Base-by-base conservation (phyloP, 1,140 invertebrate genomes). In the Phthorimaea operculella region DNA sequence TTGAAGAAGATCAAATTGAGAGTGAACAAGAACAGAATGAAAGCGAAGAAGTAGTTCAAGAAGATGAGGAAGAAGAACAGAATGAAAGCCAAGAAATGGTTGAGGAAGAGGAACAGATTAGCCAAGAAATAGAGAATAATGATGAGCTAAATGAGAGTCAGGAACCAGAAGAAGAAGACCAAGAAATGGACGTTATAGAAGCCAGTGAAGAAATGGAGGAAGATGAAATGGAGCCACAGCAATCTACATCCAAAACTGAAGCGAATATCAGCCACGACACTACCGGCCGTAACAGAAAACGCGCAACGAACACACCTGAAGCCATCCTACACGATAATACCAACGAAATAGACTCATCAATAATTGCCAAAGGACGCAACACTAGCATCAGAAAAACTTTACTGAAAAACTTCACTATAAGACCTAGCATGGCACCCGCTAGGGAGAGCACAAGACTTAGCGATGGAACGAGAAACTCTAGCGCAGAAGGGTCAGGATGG, bases 401-500 rank as follows among this genome's bases (percentile, higher is more conserved):
- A 15, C 64, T 73, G 0, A 72, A 70, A 49, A 56, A 56, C n/a
- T 39, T 70, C 9, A 63, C 64, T 33, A 63, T 77, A 34, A 64
- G 56, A 28, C 63, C 70, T 1, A 80, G 72, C 60, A 47, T 76
- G 21, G 69, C 61, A 6, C 65, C 73, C 7, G 49, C 44, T 1
- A 66, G 65, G 59, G 66, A 79, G 34, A 76, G 69, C 28, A 71
- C 57, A 7, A 61, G 64, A 7, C 45, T 78, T 14, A 72, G 71
- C 12, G 71, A 79, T 48, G 69, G 62, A 0, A 66, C 66, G 15
- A 68, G 11, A 51, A 62, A 80, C 59, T 81, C 76, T 0, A 81
- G 75, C 21, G 74, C 66, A 0, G 76, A 81, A 63, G 68, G 67
- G 6, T 80, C 78, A 0, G 74, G 68, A 4, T 83, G 80, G 78